Percentiles rank a stretch among this genome's conserved stretches.
Conservation (phyloP, 2,797 vertebrate genomes). For the Enteromius viviparus region DNA sequence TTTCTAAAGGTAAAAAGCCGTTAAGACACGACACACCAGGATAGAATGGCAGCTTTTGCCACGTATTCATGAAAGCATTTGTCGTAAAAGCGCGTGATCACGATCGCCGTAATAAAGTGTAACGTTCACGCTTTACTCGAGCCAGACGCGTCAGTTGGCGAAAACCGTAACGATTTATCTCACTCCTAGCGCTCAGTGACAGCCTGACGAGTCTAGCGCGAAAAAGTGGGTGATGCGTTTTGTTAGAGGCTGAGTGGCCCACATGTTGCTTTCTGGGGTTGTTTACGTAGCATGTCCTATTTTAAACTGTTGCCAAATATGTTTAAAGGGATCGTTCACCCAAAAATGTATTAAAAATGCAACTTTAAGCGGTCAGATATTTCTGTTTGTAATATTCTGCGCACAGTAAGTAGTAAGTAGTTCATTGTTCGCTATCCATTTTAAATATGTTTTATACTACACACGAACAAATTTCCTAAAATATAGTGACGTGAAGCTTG, state of each 20-base stretch:
- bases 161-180: background rate
- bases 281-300: constrained; percentile 8
- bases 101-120: background rate
- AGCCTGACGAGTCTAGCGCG: background rate
- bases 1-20: background rate
- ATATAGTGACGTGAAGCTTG: background rate
- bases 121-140: background rate
- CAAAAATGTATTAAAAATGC: background rate
- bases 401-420: no score
- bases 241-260: background rate
- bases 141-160: background rate
- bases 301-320: background rate
- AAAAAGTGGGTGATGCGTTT: background rate
- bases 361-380: background rate
- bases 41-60: background rate
- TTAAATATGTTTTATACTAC: background rate
- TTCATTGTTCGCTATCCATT: background rate
- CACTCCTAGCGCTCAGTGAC: background rate
- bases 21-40: background rate
- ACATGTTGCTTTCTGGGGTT: constrained; percentile 33
- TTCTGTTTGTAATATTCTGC: background rate
- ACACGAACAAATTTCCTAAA: background rate
- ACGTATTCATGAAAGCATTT: background rate
- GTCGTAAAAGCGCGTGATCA: background rate
- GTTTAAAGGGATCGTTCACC: background rate